Base-by-base conservation (phyloP, 2,888 invertebrate species). In the Himalopsyche kuldschensis region DNA sequence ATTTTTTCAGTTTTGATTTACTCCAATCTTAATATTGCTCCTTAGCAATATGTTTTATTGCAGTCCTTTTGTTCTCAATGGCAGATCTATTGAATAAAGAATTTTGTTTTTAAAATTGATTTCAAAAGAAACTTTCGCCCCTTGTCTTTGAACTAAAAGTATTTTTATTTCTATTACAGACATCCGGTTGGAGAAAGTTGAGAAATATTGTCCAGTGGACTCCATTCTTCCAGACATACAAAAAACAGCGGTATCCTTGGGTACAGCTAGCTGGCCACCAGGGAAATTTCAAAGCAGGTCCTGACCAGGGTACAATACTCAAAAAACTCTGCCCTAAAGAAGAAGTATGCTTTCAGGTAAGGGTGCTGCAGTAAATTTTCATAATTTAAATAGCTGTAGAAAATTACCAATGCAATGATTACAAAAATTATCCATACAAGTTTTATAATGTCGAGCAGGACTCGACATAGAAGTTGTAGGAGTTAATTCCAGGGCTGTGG, bases 171-270 rank as follows among this genome's bases (percentile, higher is more conserved):
- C 87, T 87, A 86, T 94, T 94, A 48, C 93, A 97, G 97, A 95
- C 96, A 87, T 97, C 97, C 32, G 97, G 97, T 89, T 98, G 98
- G 98, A 94, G 97, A 86, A 98, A 98, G 90, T 94, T 98, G 75
- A 94, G 97, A 80, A 98, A 97, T 89, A 97, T 98, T 86, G 97
- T 98, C 32, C 97, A 97, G 89, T 98, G 98, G 97, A 97, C 98
- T 75, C 98, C 98, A 63, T 98, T 98, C 93, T 97, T 98, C 89
- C 98, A 98, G 91, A 98, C 97, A 0, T 98, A 98, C 93, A 98
- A 98, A 90, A 98, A 97, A 89, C 96, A 97, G 90, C 93, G 97
- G 87, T 98, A 98, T 91, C 98, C 98, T 81, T 98, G 98, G 98
- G 97, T 98, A 84, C 98, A 98, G 90, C 92, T 98, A 75, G 98